A percentile compares a stretch with the other conserved stretches of the same genome.
Evolutionary conservation across 2,113 vertebrate genomes (phyloP).

Genomic region (Regulus satrapa): DNA sequence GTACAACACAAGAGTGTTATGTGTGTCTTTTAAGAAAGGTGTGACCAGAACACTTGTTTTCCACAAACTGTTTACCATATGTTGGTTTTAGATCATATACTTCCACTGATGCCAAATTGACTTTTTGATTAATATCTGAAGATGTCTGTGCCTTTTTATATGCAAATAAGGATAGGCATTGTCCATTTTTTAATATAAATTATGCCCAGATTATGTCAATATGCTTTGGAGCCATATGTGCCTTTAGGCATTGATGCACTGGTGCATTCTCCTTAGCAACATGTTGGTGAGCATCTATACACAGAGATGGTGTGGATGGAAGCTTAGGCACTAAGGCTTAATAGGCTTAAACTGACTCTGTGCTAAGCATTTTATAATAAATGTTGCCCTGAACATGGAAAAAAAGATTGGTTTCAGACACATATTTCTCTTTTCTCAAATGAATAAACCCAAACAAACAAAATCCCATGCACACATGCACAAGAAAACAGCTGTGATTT

Average conservation of each 20-base stretch:
- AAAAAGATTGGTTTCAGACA: background rate
- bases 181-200: constrained; percentile 1
- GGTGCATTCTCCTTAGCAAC: background rate
- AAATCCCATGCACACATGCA: background rate
- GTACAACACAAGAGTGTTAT: background rate
- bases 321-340: background rate
- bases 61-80: background rate
- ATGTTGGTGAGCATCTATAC: background rate
- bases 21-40: background rate
- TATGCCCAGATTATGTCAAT: background rate
- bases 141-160: background rate
- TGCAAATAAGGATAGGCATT: background rate
- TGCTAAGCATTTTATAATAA: background rate
- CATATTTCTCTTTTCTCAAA: background rate
- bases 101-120: background rate
- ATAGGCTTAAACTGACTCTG: background rate
- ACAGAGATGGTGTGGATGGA: background rate
- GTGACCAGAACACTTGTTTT: background rate
- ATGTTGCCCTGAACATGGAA: background rate
- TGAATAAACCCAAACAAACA: background rate
- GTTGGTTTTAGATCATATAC: background rate
- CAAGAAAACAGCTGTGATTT: constrained; percentile 47
- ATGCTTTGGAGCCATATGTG: background rate
- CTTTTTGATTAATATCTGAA: constrained; percentile 5
- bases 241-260: background rate